Evolutionary conservation across 2,113 vertebrate species (phyloP), one percentile per base, ranked within the genome.

Genomic region (Nothoprocta pentlandii): DNA sequence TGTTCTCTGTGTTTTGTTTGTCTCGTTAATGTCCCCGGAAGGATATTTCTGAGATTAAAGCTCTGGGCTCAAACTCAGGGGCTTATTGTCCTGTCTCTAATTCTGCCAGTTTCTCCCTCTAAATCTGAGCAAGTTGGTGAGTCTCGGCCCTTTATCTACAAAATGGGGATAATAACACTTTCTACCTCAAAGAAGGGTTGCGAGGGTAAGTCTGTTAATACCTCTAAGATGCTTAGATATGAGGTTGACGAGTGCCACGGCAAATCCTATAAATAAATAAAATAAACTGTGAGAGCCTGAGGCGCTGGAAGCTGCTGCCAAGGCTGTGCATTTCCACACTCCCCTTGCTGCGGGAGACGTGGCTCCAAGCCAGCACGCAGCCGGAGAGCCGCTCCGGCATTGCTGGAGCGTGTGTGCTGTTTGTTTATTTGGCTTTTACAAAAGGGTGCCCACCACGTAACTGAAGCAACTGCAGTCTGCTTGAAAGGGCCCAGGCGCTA

Each of bases 281-380:
- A 96, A 96, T 97, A 95, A 97, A 95, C 92, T 95, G 93, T 95
- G 90, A 97, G 93, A 95, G 95, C 96, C 96, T 90, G 96, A 95
- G 95, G 96, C 94, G 0, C 62, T 95, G 93, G 94, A 86, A 95
- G 94, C 92, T 95, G 92, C 94, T 97, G 96, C 95, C 96, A 97
- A 96, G 90, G 86, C 95, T 97, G 86, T 95, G 93, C 93, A 93
- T 97, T 95, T 96, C 94, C 93, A 92, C 90, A 90, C 80, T 95
- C 93, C 83, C 74, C 62, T 85, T 95, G 46, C 94, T 90, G 94
- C 56, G 36, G 95, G 90, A 97, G 95, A 96, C 46, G 61, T 97
- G 96, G 95, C 96, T 87, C 7, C 0, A 71, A 96, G 96, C 96
- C 96, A 97, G 89, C 1, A 58, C 69, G 85, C 94, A 96, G 80